phyloP scores from a whole-genome alignment of 92 coral and sea anemone species.

The Montipora capitata region DNA sequence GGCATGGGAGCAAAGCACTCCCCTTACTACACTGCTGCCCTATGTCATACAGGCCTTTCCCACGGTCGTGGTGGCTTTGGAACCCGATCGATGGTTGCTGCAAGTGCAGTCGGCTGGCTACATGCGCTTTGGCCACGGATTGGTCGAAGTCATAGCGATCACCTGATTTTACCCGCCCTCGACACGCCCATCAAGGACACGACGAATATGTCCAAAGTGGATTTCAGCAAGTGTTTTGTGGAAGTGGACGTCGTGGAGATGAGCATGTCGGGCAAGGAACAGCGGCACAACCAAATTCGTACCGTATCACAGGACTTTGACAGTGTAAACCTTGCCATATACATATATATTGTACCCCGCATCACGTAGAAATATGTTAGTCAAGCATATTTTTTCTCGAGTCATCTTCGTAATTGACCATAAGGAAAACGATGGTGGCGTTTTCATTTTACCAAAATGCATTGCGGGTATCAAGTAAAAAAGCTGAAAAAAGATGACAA shows the following conservation, averaged over 20 bases:
- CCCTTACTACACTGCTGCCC: neutral
- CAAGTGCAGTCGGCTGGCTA: neutral
- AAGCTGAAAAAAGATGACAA: constrained; percentile 7
- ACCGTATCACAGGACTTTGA: constrained; percentile 4
- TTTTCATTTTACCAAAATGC: constrained; percentile 13
- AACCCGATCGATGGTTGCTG: constrained; percentile 1
- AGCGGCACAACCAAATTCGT: constrained; percentile 8
- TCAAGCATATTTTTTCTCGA: no score
- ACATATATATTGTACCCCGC: neutral
- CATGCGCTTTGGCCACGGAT: neutral
- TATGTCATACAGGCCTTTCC: neutral
- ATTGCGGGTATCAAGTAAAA: constrained; percentile 4
- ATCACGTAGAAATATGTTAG: no score
- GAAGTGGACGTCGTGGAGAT: constrained; percentile 27
- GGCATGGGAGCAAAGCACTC: neutral
- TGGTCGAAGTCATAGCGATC: neutral
- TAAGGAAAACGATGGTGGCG: constrained; percentile 3
- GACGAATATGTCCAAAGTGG: constrained; percentile 5
- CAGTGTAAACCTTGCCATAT: constrained; percentile 11
- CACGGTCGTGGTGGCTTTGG: neutral
- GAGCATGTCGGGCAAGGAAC: constrained; percentile 4
- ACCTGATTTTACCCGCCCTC: neutral
- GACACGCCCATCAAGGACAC: neutral
- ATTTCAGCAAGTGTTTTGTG: constrained; percentile 27
- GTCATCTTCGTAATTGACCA: neutral